Evolutionary conservation across 2,888 invertebrate species (phyloP).

Genomic region (Bimastos eiseni): DNA sequence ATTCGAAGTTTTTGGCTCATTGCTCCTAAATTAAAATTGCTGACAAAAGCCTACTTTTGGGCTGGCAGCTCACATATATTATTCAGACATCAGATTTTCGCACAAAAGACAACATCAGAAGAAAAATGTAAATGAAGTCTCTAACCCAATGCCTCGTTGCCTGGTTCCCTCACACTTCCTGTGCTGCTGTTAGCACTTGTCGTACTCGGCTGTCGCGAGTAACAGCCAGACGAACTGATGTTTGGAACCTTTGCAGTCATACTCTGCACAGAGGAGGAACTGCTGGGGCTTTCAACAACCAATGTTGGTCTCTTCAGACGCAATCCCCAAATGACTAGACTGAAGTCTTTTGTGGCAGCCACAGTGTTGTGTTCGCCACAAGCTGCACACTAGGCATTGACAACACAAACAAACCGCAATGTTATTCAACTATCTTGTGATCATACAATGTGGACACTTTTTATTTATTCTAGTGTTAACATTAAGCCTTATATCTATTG

Average conservation of each 20-base stretch:
- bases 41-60: too few species aligned
- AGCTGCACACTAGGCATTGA: slow-evolving; percentile 68
- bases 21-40: too few species aligned
- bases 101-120: background rate
- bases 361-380: slow-evolving; percentile 72
- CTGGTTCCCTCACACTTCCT: background rate
- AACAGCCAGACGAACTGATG: slow-evolving; percentile 26
- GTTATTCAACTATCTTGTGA: background rate
- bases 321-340: slow-evolving; percentile 73
- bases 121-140: background rate
- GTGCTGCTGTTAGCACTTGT: slow-evolving; percentile 43
- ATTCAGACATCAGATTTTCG: background rate
- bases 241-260: slow-evolving; percentile 7
- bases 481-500: too few species aligned
- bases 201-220: slow-evolving; percentile 47
- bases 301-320: slow-evolving; percentile 38
- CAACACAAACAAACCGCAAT: background rate
- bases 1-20: too few species aligned
- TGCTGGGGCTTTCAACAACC: background rate
- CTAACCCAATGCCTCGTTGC: background rate
- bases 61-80: background rate
- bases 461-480: too few species aligned
- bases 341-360: slow-evolving; percentile 71
- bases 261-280: background rate
- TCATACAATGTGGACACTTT: background rate